Conservation (phyloP, 1,140 invertebrate species). For the Stenopsyche tienmushanensis region DNA sequence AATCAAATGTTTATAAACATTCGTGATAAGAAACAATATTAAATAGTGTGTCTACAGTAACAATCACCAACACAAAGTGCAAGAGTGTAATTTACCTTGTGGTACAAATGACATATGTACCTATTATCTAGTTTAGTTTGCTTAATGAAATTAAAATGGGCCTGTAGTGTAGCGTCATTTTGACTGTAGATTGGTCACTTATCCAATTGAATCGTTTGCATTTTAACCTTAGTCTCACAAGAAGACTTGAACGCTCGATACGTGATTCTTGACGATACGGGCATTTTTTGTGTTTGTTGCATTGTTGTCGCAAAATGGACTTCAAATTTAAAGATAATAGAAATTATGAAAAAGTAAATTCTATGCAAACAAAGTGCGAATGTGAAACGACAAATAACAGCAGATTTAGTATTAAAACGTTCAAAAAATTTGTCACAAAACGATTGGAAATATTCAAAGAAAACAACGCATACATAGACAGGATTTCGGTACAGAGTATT, state of each 20-base stretch:
- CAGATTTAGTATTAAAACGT: conserved; percentile 33
- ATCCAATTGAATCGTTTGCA: conserved; percentile 28
- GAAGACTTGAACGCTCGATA: not conserved
- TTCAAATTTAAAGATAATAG: not conserved
- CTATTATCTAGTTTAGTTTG: conserved; percentile 34
- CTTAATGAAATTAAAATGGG: conserved; percentile 14
- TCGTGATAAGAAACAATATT: not conserved
- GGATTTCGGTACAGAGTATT: conserved; percentile 46
- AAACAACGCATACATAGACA: conserved; percentile 45
- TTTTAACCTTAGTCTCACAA: conserved; percentile 1
- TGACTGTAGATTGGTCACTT: conserved; percentile 24
- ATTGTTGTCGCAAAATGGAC: conserved; percentile 16
- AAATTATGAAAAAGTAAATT: not conserved
- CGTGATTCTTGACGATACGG: not conserved
- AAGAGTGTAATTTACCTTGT: not conserved
- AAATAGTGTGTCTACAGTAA: not conserved
- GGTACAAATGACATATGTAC: conserved; percentile 6
- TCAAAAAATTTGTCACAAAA: conserved; percentile 43
- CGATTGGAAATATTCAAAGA: conserved; percentile 42
- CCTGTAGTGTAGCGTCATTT: conserved; percentile 5
- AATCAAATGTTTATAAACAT: not conserved
- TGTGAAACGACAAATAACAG: not conserved
- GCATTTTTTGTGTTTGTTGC: not conserved
- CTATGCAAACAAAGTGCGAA: not conserved
- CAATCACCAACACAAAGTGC: not conserved